phyloP scores from a whole-genome alignment of 2,888 invertebrate genomes.

The Cheilosia vulpina region DNA sequence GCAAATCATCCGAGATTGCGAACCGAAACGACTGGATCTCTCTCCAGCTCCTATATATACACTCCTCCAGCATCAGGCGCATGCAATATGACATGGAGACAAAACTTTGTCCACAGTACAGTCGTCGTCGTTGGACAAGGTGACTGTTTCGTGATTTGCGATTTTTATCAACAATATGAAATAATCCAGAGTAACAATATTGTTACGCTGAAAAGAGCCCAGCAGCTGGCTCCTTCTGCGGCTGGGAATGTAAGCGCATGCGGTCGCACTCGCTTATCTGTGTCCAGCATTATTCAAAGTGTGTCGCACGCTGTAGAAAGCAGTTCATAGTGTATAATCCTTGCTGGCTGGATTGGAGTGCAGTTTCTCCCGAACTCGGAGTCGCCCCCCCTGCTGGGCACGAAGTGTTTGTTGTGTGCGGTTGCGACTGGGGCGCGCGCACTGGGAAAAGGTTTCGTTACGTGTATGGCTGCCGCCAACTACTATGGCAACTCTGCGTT shows the following conservation, averaged over 20 bases:
- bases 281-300: slow-evolving; percentile 71
- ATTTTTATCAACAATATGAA: slow-evolving; percentile 75
- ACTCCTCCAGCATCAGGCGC: slow-evolving; percentile 14
- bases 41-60: slow-evolving; percentile 17
- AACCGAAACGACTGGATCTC: slow-evolving; percentile 32
- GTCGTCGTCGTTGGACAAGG: slow-evolving; percentile 60
- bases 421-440: slow-evolving; percentile 29
- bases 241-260: slow-evolving; percentile 53
- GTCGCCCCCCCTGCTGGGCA: slow-evolving; percentile 65
- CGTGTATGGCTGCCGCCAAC: slow-evolving; percentile 38
- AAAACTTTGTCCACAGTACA: slow-evolving; percentile 57
- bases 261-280: slow-evolving; percentile 52
- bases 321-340: slow-evolving; percentile 64
- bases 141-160: slow-evolving; percentile 75
- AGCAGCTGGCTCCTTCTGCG: slow-evolving; percentile 60
- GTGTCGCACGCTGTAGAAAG: slow-evolving; percentile 73
- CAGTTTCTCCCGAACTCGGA: slow-evolving; percentile 58
- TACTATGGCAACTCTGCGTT: slow-evolving; percentile 48
- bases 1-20: slow-evolving; percentile 72
- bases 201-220: slow-evolving; percentile 66
- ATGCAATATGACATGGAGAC: slow-evolving; percentile 64
- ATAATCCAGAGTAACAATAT: slow-evolving; percentile 76
- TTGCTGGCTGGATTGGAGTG: slow-evolving; percentile 48
- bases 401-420: slow-evolving; percentile 65
- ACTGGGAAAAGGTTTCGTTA: slow-evolving; percentile 62